Conservation (phyloP, 2,113 vertebrate genomes). For the Festucalex cinctus region DNA sequence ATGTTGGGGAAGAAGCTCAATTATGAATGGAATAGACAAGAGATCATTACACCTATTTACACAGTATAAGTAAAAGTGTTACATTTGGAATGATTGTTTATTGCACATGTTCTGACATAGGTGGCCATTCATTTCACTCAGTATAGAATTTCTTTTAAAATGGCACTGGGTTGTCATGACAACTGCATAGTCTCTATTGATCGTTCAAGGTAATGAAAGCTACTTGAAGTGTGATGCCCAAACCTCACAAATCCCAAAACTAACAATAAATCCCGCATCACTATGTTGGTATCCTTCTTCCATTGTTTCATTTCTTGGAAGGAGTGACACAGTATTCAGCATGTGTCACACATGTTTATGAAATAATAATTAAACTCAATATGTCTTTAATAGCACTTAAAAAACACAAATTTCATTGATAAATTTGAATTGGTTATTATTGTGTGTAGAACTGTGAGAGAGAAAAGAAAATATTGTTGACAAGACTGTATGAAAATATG, state of each 20-base stretch:
- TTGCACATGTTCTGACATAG: background rate
- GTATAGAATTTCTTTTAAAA: constrained; percentile 22
- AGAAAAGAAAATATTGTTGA: background rate
- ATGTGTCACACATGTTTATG: constrained; percentile 11
- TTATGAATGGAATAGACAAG: too few species aligned
- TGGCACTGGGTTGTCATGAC: constrained; percentile 34
- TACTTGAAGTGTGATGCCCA: background rate
- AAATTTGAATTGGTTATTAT: background rate
- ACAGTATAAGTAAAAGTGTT: background rate
- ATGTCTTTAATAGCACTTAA: background rate
- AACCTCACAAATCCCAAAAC: background rate
- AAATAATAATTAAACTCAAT: background rate
- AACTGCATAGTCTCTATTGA: constrained; percentile 29
- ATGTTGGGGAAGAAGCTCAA: too few species aligned
- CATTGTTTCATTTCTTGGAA: background rate
- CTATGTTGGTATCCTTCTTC: background rate
- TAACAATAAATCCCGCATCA: background rate
- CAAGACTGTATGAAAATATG: background rate
- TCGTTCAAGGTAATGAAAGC: background rate
- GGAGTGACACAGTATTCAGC: background rate
- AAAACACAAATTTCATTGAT: background rate
- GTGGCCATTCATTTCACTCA: constrained; percentile 21
- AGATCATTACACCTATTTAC: background rate
- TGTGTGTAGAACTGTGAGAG: background rate
- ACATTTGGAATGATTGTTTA: background rate